phyloP scores from a whole-genome alignment of 2,888 invertebrate species.

The Taenaris catops region DNA sequence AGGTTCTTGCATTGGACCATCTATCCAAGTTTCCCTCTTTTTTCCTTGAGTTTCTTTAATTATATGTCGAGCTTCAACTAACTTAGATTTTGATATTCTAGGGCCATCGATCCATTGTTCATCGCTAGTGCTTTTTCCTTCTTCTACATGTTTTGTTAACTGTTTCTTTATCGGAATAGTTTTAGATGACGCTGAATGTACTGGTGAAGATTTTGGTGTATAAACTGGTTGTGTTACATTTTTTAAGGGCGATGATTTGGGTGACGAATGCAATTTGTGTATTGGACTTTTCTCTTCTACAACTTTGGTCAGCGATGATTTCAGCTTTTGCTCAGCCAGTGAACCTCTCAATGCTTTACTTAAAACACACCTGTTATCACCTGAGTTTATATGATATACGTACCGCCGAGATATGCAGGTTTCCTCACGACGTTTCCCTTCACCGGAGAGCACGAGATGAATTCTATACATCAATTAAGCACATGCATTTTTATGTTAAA shows the following conservation, averaged over 20 bases:
- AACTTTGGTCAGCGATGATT: conserved; percentile 70
- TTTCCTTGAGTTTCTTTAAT: conserved; percentile 88
- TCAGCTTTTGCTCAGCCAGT: conserved; percentile 82
- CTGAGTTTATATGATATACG: conserved; percentile 91
- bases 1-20: conserved; percentile 91
- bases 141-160: conserved; percentile 63
- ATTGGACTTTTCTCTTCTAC: conserved; percentile 81
- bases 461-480: too few relatives aligned
- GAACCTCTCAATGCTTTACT: conserved; percentile 90
- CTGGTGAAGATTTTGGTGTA: conserved; percentile 77
- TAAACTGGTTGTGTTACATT: conserved; percentile 47
- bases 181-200: conserved; percentile 69
- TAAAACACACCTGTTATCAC: conserved; percentile 91
- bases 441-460: too few relatives aligned
- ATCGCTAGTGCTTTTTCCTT: conserved; percentile 81
- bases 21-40: conserved; percentile 96
- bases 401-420: too few relatives aligned
- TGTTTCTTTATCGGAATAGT: conserved; percentile 73
- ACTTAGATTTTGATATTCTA: conserved; percentile 89
- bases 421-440: too few relatives aligned
- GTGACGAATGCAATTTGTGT: conserved; percentile 80
- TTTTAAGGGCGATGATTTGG: conserved; percentile 80
- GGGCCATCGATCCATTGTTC: conserved; percentile 99
- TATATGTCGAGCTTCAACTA: conserved; percentile 89
- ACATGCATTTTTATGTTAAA: too few relatives aligned